Base-by-base conservation (phyloP, 2,888 invertebrate genomes). In the Andrena haemorrhoa region DNA sequence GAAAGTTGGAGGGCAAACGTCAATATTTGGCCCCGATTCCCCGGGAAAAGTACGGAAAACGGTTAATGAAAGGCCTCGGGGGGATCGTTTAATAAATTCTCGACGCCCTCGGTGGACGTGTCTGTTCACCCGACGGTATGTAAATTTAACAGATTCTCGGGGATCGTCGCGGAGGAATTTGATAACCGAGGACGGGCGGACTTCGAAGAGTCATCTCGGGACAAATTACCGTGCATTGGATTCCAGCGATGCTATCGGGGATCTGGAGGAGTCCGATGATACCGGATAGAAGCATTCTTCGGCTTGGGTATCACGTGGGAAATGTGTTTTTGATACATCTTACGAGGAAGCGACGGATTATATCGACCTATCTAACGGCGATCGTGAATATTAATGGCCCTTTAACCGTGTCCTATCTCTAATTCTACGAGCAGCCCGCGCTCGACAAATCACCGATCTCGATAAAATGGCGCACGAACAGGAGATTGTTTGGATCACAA, bases 201-300 rank as follows among this genome's bases (percentile, higher is more conserved):
- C 71, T 65, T 69, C 75, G 71, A 65, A 83, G 68, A 83, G 68
- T 75, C 77, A 71, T 77, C 73, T 35, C 74, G 75, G 77, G 79
- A 88, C 83, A 83, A 88, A 88, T 88, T 85, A 77, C 80, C 83
- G 73, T 41, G 75, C 83, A 83, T 84, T 63, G 75, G 75, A 83
- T 83, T 82, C 81, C 79, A 64, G 23, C 33, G 72, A 60, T 56
- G 85, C 82, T 88, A 84, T 86, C 86, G 78, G 6, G 47, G 76
- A 86, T 84, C 81, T 82, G 20, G 76, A 58, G 49, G 68, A 77
- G 84, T 47, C 64, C 82, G 79, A 86, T 83, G 81, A 78, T 79
- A 75, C 73, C 71, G 84, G 86, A 87, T 79, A 81, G 71, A 76
- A 72, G 79, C 78, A 78, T 84, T 84, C 86, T 80, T 77, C 69